Percentiles rank a stretch among this genome's conserved stretches.
phyloP scores from a whole-genome alignment of 2,888 invertebrate genomes.

The Tenthredo notha region DNA sequence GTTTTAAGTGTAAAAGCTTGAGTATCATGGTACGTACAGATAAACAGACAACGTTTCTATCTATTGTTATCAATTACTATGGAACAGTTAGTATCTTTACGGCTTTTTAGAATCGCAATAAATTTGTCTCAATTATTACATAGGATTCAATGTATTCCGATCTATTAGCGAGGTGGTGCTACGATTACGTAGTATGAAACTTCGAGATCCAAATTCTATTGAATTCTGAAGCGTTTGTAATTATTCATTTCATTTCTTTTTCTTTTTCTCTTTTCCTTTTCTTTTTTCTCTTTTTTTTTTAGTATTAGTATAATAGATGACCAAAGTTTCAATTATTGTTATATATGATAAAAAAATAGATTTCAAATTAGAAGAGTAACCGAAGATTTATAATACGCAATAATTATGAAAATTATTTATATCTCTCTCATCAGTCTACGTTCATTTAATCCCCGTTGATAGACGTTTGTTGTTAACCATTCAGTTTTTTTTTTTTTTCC shows the following conservation, averaged over 20 bases:
- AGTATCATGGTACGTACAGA: conserved; percentile 75
- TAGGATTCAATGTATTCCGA: conserved; percentile 35
- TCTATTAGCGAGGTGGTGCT: conserved; percentile 30
- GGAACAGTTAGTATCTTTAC: conserved; percentile 65
- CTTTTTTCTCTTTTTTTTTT: background rate
- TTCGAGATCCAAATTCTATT: conserved; percentile 30
- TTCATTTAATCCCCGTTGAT: background rate
- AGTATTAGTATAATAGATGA: background rate
- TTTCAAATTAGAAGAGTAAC: conserved; percentile 47
- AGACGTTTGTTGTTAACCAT: background rate
- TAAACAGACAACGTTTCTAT: conserved; percentile 72
- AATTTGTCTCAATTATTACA: conserved; percentile 27
- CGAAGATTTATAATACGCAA: background rate
- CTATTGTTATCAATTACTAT: conserved; percentile 65
- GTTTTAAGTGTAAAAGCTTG: conserved; percentile 74
- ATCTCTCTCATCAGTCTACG: background rate
- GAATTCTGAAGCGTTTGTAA: conserved; percentile 39
- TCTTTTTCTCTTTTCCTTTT: background rate
- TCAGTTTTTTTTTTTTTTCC: background rate
- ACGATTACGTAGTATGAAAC: conserved; percentile 29
- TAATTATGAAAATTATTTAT: background rate
- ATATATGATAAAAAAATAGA: conserved; percentile 28
- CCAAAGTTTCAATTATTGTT: conserved; percentile 46
- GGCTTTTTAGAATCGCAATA: conserved; percentile 52
- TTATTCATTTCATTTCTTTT: background rate